phyloP scores from a whole-genome alignment of 2,113 vertebrate species.

The Collichthys lucidus region DNA sequence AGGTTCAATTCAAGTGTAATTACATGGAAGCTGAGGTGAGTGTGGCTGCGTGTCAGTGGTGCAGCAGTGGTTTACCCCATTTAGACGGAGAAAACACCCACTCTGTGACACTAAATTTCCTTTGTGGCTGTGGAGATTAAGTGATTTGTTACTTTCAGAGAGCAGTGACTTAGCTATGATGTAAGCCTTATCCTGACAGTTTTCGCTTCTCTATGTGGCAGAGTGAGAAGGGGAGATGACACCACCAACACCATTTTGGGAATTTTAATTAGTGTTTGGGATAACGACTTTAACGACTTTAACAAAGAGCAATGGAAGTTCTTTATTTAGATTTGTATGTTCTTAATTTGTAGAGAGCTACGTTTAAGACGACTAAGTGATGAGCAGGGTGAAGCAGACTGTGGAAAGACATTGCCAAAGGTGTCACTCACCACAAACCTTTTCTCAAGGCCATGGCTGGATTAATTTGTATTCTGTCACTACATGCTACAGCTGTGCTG shows the following conservation, averaged over 20 bases:
- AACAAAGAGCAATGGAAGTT: neutral
- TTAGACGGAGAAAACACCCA: constrained; percentile 14
- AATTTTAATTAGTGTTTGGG: neutral
- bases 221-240: neutral
- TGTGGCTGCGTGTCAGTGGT: neutral
- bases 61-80: neutral
- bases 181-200: neutral
- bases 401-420: too few relatives aligned
- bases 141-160: neutral
- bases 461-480: too few relatives aligned
- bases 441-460: too few relatives aligned
- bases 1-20: constrained; percentile 11
- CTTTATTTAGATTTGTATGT: neutral
- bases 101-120: neutral
- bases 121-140: constrained; percentile 2
- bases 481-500: too few relatives aligned
- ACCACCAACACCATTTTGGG: neutral
- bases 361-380: too few relatives aligned
- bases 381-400: too few relatives aligned
- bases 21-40: constrained; percentile 9
- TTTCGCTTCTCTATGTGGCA: neutral
- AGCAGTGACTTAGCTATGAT: neutral
- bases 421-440: too few relatives aligned
- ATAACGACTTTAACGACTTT: neutral
- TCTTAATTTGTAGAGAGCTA: neutral